phyloP scores from a whole-genome alignment of 2,797 vertebrate species.

The Morelia viridis region DNA sequence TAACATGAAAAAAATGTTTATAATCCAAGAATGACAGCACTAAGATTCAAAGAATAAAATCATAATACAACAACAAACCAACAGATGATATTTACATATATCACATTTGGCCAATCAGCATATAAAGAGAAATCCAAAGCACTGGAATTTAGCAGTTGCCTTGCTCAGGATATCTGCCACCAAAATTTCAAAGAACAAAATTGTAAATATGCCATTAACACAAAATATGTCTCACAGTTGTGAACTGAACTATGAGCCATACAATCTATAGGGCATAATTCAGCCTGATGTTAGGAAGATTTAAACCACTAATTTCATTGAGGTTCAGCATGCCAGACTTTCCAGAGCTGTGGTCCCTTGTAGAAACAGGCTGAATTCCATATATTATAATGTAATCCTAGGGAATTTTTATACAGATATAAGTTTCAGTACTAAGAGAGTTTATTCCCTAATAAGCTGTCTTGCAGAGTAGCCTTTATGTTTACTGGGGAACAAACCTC shows the following conservation, averaged over 20 bases:
- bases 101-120: conserved; percentile 12
- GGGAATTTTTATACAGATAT: background rate
- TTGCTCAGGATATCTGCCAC: conserved; percentile 49
- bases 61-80: background rate
- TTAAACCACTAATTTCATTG: background rate
- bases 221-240: conserved; percentile 22
- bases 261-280: background rate
- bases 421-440: background rate
- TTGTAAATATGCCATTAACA: conserved; percentile 32
- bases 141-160: conserved; percentile 52
- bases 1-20: background rate
- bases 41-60: conserved; percentile 22
- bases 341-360: background rate
- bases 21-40: conserved; percentile 4
- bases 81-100: conserved; percentile 10
- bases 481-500: background rate
- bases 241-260: background rate
- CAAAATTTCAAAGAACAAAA: conserved; percentile 48
- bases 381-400: background rate
- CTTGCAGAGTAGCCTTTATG: background rate
- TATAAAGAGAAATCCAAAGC: conserved; percentile 24
- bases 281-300: background rate
- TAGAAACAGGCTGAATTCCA: conserved; percentile 34
- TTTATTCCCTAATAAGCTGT: background rate
- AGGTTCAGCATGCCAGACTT: background rate